phyloP scores from a whole-genome alignment of 2,888 invertebrate genomes.

The Lycophotia porphyrea region DNA sequence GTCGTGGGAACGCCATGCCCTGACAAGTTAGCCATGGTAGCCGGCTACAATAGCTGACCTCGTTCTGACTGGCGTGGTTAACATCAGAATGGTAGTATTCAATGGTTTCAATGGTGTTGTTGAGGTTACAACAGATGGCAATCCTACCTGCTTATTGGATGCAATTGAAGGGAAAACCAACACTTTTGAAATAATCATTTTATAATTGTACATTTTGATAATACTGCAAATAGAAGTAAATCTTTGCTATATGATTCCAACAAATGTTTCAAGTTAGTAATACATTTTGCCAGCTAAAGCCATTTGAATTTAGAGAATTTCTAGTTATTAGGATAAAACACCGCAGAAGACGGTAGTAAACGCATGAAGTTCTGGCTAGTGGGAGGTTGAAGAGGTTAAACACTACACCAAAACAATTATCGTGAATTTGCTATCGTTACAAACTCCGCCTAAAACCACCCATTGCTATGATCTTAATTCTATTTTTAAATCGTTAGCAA shows the following conservation, averaged over 20 bases:
- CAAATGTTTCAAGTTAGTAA: no score
- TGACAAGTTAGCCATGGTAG: conserved; percentile 70
- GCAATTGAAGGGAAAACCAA: neutral
- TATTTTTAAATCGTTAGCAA: conserved; percentile 38
- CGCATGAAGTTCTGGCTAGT: conserved; percentile 34
- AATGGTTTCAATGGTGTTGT: conserved; percentile 41
- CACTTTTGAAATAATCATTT: neutral
- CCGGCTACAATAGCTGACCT: conserved; percentile 76
- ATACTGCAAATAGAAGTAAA: neutral
- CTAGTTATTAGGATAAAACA: neutral
- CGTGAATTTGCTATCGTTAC: conserved; percentile 25
- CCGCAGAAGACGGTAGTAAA: conserved; percentile 3
- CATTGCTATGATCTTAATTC: conserved; percentile 30
- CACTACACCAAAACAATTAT: conserved; percentile 37
- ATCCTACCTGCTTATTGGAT: conserved; percentile 19
- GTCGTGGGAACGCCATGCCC: conserved; percentile 75
- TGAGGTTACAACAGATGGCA: conserved; percentile 42
- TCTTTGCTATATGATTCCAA: neutral
- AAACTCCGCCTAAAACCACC: neutral
- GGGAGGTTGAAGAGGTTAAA: conserved; percentile 26
- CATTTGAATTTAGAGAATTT: neutral
- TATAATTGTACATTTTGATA: neutral
- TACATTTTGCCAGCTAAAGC: neutral
- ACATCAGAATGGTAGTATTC: conserved; percentile 59
- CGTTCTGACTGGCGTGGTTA: conserved; percentile 66